Conservation (phyloP, 2,888 invertebrate genomes). For the Tanaodytes sp. region DNA sequence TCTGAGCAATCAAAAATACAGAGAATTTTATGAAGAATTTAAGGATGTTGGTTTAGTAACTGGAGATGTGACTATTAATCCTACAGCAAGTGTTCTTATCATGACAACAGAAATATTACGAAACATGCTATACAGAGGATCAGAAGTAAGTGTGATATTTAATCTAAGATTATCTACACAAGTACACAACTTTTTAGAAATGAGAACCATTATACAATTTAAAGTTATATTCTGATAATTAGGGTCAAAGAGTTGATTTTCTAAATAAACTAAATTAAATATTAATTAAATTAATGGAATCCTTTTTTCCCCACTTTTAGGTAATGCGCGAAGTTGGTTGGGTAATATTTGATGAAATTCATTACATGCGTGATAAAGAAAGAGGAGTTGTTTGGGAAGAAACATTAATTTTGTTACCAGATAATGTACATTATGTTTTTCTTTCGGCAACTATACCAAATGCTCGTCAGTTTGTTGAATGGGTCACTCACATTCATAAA, state of each 20-base stretch:
- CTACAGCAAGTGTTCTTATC: constrained; percentile 96
- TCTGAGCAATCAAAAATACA: constrained; percentile 98
- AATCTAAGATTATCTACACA: too few relatives aligned
- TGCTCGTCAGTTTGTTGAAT: constrained; percentile 95
- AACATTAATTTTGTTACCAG: constrained; percentile 95
- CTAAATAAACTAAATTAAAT: too few relatives aligned
- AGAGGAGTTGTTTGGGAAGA: constrained; percentile 99
- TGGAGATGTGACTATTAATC: constrained; percentile 99
- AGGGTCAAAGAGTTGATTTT: too few relatives aligned
- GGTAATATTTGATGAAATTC: constrained; percentile 99
- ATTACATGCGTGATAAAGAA: constrained; percentile 99
- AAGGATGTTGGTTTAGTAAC: constrained; percentile 98
- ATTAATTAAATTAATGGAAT: too few relatives aligned
- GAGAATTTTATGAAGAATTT: constrained; percentile 97
- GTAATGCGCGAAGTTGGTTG: constrained; percentile 99
- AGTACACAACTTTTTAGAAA: too few relatives aligned
- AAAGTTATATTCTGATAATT: too few relatives aligned
- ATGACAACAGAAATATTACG: constrained; percentile 99
- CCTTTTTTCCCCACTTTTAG: constrained; percentile 51
- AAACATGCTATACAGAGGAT: constrained; percentile 98
- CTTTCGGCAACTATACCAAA: constrained; percentile 99
- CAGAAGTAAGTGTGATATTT: constrained; percentile 83
- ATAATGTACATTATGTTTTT: constrained; percentile 98
- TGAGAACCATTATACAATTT: too few relatives aligned
- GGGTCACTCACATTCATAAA: constrained; percentile 94